Conservation (phyloP, 2,113 vertebrate genomes). For the Bothrops jararaca region DNA sequence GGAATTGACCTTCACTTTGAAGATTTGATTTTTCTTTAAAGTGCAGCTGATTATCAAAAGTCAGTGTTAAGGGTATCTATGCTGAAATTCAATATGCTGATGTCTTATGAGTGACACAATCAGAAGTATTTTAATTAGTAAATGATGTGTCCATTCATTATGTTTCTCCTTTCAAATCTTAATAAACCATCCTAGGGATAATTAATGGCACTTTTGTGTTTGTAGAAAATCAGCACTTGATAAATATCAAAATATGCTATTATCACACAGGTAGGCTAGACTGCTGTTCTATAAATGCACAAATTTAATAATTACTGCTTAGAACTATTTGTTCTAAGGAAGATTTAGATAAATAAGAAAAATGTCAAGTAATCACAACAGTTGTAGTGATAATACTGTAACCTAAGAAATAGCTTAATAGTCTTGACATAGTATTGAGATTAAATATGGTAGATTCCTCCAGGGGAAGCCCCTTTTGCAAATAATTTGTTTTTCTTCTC, state of each 20-base stretch:
- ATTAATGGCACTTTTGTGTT: constrained; percentile 74
- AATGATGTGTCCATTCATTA: constrained; percentile 66
- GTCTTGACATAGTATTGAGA: constrained; percentile 55
- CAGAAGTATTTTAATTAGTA: constrained; percentile 72
- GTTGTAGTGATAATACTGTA: constrained; percentile 57
- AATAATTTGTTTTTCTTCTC: constrained; percentile 61
- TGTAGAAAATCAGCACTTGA: constrained; percentile 75
- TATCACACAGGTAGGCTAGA: constrained; percentile 60
- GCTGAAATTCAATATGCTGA: constrained; percentile 40
- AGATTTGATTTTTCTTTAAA: constrained; percentile 40
- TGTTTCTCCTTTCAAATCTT: constrained; percentile 73
- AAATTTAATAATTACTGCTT: constrained; percentile 68
- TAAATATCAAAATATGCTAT: constrained; percentile 75
- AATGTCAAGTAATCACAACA: constrained; percentile 65
- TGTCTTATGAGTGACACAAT: constrained; percentile 67
- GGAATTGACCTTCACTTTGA: background rate
- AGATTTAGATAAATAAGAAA: constrained; percentile 54
- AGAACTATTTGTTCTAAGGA: constrained; percentile 63
- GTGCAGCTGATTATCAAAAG: constrained; percentile 55
- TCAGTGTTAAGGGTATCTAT: constrained; percentile 12
- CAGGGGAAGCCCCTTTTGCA: constrained; percentile 58
- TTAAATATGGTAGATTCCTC: constrained; percentile 63
- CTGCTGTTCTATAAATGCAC: constrained; percentile 71
- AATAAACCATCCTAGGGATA: constrained; percentile 72
- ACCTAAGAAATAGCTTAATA: constrained; percentile 31